Evolutionary conservation across 2,888 invertebrate species (phyloP).

Genomic region (Drosophila melanosoma): DNA sequence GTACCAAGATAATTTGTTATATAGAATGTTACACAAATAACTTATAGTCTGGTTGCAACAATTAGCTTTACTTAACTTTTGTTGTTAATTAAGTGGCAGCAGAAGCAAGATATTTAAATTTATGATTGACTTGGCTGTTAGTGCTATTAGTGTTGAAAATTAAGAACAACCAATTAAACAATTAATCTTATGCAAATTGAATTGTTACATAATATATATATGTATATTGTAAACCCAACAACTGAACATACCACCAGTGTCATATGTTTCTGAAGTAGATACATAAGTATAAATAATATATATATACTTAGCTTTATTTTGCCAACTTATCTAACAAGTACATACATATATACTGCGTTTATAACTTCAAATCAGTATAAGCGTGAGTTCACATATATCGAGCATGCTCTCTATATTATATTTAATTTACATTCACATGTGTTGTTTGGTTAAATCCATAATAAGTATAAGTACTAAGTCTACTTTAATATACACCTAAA

Average conservation of each 20-base stretch:
- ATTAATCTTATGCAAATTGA: slow-evolving; percentile 27
- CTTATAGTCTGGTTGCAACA: slow-evolving; percentile 21
- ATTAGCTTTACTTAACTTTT: slow-evolving; percentile 17
- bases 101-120: slow-evolving; percentile 1
- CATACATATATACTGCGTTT: slow-evolving; percentile 43
- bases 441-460: slow-evolving; percentile 5
- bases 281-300: slow-evolving; percentile 26
- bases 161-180: slow-evolving; percentile 5
- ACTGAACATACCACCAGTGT: slow-evolving; percentile 27
- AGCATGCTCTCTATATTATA: slow-evolving; percentile 5
- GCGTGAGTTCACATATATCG: slow-evolving; percentile 37
- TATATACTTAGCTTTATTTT: slow-evolving; percentile 30
- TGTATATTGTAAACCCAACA: slow-evolving; percentile 32
- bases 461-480: background rate
- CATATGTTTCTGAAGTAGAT: slow-evolving; percentile 38
- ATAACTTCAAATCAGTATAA: slow-evolving; percentile 36
- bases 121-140: slow-evolving; percentile 41
- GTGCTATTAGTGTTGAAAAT: slow-evolving; percentile 35
- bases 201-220: slow-evolving; percentile 30
- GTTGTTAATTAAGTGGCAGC: slow-evolving; percentile 15
- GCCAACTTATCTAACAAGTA: slow-evolving; percentile 25
- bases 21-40: slow-evolving; percentile 17
- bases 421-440: slow-evolving; percentile 15
- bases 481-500: background rate
- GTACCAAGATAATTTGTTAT: slow-evolving; percentile 29